A percentile compares a stretch with the other conserved stretches of the same genome.
These are phyloP conservation scores for Drosophila ogumai DNA, from an alignment of 1,140 invertebrate genomes.

Conservation along the genomic window DNA sequence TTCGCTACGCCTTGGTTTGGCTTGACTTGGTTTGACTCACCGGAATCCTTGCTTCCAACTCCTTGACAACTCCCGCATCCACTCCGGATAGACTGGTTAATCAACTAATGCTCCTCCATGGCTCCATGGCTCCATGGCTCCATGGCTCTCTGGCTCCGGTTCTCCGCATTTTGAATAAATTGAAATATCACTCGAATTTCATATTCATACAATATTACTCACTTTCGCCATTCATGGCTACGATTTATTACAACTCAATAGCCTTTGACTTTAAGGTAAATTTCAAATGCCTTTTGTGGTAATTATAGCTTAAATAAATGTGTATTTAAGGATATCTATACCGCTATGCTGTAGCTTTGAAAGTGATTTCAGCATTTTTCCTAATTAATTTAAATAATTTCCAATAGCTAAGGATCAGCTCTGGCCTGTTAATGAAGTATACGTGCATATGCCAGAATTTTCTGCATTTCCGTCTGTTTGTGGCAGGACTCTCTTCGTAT, in stretches of 20 bases:
- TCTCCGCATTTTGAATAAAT: conserved; percentile 10
- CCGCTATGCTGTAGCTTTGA: too few species aligned
- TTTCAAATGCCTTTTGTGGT: background rate
- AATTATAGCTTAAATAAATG: background rate
- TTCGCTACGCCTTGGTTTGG: background rate
- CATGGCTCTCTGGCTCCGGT: background rate
- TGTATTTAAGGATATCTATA: background rate
- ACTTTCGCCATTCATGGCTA: background rate
- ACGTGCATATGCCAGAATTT: background rate
- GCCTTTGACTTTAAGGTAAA: background rate
- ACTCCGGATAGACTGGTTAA: conserved; percentile 9
- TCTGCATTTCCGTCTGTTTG: background rate
- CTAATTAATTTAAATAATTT: background rate
- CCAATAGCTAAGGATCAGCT: background rate
- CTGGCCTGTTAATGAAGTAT: background rate
- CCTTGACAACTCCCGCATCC: conserved; percentile 13
- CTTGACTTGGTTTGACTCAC: conserved; percentile 6
- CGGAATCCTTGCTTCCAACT: conserved; percentile 3
- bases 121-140: too few species aligned
- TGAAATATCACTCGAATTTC: conserved; percentile 14
- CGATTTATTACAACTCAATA: conserved; percentile 1
- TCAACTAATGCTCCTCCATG: conserved; percentile 8
- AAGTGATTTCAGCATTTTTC: too few species aligned
- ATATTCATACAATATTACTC: background rate
- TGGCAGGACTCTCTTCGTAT: background rate